Conservation (phyloP, 2,113 vertebrate genomes). For the Cisticola juncidis region DNA sequence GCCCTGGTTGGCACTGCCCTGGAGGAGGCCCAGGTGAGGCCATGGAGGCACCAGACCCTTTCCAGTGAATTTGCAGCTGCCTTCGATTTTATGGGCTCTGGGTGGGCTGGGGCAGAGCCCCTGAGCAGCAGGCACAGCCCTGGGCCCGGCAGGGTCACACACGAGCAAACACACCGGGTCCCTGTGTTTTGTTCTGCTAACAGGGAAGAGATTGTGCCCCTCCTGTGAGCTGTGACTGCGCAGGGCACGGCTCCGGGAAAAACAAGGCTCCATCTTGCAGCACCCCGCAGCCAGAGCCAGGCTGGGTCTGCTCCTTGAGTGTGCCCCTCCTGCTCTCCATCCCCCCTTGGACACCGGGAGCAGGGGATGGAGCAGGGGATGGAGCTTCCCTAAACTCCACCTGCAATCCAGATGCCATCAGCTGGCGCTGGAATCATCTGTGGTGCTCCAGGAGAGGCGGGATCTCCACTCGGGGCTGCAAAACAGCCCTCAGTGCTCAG, state of each 20-base stretch:
- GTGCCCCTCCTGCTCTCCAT: not conserved
- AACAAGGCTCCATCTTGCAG: slow-evolving; percentile 18
- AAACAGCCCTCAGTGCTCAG: not conserved
- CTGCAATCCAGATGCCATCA: not conserved
- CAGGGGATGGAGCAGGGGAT: not conserved
- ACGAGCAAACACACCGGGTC: not conserved
- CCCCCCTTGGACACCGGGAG: not conserved
- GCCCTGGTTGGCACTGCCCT: not conserved
- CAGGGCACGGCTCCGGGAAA: not conserved
- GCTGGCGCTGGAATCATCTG: not conserved
- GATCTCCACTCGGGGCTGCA: not conserved
- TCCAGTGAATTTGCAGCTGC: not conserved
- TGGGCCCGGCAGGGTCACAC: not conserved
- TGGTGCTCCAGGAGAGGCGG: not conserved
- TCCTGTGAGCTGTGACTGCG: not conserved
- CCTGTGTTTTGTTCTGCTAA: not conserved
- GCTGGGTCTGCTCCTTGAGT: not conserved
- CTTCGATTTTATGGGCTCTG: not conserved
- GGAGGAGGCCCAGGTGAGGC: not conserved
- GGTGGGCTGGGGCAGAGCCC: not conserved
- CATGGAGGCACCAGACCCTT: fast-evolving
- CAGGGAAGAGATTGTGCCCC: not conserved
- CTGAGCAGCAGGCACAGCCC: not conserved
- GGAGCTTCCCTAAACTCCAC: not conserved
- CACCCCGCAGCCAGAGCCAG: not conserved